Evolutionary conservation across 2,797 vertebrate species (phyloP).

Genomic region (Danio kyathit): DNA sequence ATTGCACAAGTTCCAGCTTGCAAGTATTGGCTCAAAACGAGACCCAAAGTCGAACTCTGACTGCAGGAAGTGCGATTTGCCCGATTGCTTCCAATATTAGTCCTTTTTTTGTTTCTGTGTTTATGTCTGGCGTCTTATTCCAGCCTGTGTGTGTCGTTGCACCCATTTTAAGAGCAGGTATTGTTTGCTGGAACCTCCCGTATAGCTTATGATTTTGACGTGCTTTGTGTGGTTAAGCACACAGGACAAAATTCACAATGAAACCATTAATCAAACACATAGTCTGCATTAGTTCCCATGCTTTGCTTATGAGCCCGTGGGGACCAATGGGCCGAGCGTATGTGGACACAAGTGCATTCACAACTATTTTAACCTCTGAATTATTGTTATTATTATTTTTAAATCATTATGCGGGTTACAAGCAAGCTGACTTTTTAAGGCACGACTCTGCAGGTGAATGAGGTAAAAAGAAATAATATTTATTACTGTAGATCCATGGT

Average conservation of each 20-base stretch:
- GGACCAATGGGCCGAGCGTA: slow-evolving; percentile 5
- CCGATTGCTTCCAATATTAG: slow-evolving; percentile 17
- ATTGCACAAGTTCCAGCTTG: slow-evolving; percentile 4
- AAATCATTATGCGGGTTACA: background rate
- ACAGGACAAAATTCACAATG: slow-evolving; percentile 43
- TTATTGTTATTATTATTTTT: too few species aligned
- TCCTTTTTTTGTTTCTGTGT: slow-evolving; percentile 1
- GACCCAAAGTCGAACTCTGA: slow-evolving; percentile 25
- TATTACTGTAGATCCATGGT: too few species aligned
- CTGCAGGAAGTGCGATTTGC: slow-evolving; percentile 15
- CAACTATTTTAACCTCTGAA: slow-evolving; percentile 11
- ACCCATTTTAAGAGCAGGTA: slow-evolving; percentile 43
- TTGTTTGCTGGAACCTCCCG: slow-evolving; percentile 43
- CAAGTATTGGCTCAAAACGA: slow-evolving; percentile 35
- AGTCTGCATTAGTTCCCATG: slow-evolving; percentile 35
- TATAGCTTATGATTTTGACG: slow-evolving; percentile 37
- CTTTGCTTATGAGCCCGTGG: slow-evolving; percentile 11
- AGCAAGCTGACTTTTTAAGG: background rate
- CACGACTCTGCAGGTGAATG: too few species aligned
- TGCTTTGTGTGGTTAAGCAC: slow-evolving; percentile 48
- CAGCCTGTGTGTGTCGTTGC: background rate
- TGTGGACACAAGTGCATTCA: background rate
- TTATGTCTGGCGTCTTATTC: slow-evolving; percentile 36
- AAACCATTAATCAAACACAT: slow-evolving; percentile 48
- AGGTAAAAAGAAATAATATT: too few species aligned